A percentile compares a stretch with the other conserved stretches of the same genome.
Evolutionary conservation across 2,888 invertebrate genomes (phyloP).

Genomic region (Melieria crassipennis): DNA sequence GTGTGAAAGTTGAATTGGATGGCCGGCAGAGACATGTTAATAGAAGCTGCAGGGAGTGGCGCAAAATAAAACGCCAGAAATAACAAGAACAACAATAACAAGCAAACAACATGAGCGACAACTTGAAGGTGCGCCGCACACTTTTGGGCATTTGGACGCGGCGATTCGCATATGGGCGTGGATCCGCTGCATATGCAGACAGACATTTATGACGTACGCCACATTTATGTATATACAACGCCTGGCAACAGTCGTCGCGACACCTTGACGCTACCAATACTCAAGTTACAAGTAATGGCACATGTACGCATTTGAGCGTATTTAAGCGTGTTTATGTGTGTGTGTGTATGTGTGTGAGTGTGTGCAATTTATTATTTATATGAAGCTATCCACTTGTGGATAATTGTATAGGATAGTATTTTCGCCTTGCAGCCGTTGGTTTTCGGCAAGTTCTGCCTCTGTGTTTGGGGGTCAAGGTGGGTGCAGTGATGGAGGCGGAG

Average conservation of each 20-base stretch:
- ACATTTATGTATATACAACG: too few relatives aligned
- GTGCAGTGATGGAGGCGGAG: too few relatives aligned
- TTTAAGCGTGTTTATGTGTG: not conserved
- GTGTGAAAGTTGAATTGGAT: not conserved
- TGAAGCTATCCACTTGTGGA: constrained; percentile 15
- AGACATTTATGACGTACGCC: too few relatives aligned
- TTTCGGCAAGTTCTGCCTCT: too few relatives aligned
- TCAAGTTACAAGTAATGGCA: constrained; percentile 4
- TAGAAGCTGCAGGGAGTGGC: constrained; percentile 20
- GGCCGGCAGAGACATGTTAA: not conserved
- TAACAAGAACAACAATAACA: not conserved
- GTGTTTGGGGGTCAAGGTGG: too few relatives aligned
- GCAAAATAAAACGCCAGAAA: not conserved
- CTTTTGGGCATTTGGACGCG: too few relatives aligned
- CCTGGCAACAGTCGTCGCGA: too few relatives aligned
- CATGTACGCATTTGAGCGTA: not conserved
- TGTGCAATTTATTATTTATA: constrained; percentile 30
- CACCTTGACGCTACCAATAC: not conserved
- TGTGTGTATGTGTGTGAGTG: constrained; percentile 15
- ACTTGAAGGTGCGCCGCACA: too few relatives aligned
- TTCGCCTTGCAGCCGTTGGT: not conserved
- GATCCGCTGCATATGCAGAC: too few relatives aligned
- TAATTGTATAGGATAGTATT: constrained; percentile 26
- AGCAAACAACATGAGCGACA: too few relatives aligned
- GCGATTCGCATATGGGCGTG: too few relatives aligned